phyloP scores from a whole-genome alignment of 2,113 vertebrate species.

The Galbula dea region DNA sequence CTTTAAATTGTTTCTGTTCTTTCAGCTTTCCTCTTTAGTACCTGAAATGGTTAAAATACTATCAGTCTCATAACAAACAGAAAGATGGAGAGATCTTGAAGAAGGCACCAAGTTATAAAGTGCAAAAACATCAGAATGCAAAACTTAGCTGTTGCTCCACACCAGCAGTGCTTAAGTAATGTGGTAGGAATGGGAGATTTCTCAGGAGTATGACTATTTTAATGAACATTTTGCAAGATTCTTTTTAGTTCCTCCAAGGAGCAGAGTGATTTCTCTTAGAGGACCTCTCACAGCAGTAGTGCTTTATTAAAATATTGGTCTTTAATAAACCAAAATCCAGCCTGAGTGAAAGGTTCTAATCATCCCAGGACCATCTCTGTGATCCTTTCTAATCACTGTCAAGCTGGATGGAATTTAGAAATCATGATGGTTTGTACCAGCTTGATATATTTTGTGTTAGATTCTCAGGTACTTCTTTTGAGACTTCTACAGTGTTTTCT shows the following conservation, averaged over 20 bases:
- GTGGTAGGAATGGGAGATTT: neutral
- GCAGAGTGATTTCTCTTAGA: neutral
- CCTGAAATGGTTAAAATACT: fast-evolving
- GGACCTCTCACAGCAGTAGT: neutral
- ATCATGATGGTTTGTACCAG: constrained; percentile 9
- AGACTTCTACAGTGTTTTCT: constrained; percentile 42
- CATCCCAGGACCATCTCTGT: neutral
- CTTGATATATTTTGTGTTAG: constrained; percentile 11
- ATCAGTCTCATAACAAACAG: neutral
- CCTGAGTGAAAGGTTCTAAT: neutral
- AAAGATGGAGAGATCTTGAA: neutral
- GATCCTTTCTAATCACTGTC: neutral
- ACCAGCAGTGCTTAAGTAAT: neutral
- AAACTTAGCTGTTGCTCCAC: neutral
- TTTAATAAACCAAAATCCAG: constrained; percentile 12
- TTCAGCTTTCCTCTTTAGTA: neutral
- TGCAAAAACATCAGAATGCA: neutral
- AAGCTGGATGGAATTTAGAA: neutral
- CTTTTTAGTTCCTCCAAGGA: neutral
- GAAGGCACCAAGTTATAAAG: neutral
- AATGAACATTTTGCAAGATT: neutral
- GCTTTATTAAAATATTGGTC: neutral
- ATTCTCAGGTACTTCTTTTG: constrained; percentile 61
- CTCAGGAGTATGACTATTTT: neutral
- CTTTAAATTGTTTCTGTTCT: neutral